These are phyloP conservation scores for Andrena fulva DNA, from an alignment of 2,888 invertebrate genomes.

Conservation along the genomic window DNA sequence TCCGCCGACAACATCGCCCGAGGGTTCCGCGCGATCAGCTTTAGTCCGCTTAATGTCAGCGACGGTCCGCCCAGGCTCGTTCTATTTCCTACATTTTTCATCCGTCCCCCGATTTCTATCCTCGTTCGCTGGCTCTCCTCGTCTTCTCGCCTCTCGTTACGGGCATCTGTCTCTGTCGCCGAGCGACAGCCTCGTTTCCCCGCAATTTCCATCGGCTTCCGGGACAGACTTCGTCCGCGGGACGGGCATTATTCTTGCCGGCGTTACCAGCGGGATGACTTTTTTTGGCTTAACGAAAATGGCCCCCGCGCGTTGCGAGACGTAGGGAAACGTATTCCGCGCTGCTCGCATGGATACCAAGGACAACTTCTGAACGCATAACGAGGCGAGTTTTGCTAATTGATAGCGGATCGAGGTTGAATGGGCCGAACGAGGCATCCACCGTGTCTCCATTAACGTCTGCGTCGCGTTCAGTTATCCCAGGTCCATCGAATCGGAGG, in stretches of 20 bases:
- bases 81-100: constrained; percentile 1
- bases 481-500: too few species aligned
- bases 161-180: constrained; percentile 29
- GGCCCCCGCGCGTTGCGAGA: neutral
- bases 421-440: too few species aligned
- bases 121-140: neutral
- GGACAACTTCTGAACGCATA: too few species aligned
- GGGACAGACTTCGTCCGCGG: constrained; percentile 19
- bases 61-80: constrained; percentile 4
- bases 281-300: constrained; percentile 11
- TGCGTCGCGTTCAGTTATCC: too few species aligned
- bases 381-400: too few species aligned
- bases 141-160: constrained; percentile 24
- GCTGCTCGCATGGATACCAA: too few species aligned
- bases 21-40: too few species aligned
- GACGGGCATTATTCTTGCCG: constrained; percentile 30
- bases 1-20: too few species aligned
- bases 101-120: neutral
- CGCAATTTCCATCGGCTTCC: constrained; percentile 38
- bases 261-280: constrained; percentile 2
- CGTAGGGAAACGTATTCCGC: too few species aligned
- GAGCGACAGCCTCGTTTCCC: constrained; percentile 29
- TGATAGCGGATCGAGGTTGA: too few species aligned
- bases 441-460: too few species aligned
- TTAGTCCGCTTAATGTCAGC: too few species aligned